Percentiles rank a stretch among this genome's conserved stretches.
Conservation (phyloP, 2,113 vertebrate genomes). For the Larimichthys polyactis region DNA sequence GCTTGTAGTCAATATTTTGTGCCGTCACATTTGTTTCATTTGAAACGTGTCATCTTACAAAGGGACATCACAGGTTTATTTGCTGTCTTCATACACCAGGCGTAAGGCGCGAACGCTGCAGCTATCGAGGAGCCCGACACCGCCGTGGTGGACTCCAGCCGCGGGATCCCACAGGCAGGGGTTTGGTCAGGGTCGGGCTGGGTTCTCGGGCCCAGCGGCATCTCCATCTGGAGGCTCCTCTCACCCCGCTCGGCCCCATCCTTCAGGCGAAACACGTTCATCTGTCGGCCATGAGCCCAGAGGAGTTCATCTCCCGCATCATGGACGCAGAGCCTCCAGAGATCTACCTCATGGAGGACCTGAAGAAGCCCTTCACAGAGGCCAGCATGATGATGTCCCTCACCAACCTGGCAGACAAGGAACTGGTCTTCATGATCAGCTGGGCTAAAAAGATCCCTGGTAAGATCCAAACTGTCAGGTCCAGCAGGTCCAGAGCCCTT, state of each 20-base stretch:
- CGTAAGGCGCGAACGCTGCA: constrained; percentile 91
- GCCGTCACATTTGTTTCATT: too few relatives aligned
- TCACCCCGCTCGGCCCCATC: constrained; percentile 24
- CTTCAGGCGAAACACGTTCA: constrained; percentile 67
- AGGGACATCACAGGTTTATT: background rate
- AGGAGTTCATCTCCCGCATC: constrained; percentile 92
- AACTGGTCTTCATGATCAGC: constrained; percentile 96
- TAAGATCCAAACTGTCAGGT: constrained; percentile 35
- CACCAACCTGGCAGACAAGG: constrained; percentile 96
- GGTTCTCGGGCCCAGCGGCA: constrained; percentile 64
- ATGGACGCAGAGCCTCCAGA: constrained; percentile 94
- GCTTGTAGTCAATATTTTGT: too few relatives aligned
- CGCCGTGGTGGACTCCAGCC: constrained; percentile 83
- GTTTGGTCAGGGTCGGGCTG: constrained; percentile 66
- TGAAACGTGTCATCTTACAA: too few relatives aligned
- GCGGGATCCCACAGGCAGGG: constrained; percentile 66
- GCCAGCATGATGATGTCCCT: constrained; percentile 98
- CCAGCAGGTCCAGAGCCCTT: too few relatives aligned
- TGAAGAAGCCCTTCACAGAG: constrained; percentile 93
- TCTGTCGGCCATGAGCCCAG: constrained; percentile 83
- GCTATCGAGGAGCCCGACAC: constrained; percentile 87
- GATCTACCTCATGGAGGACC: constrained; percentile 89
- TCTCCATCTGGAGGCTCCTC: constrained; percentile 73
- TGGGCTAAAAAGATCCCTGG: constrained; percentile 99
- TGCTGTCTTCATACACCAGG: constrained; percentile 74